Evolutionary conservation across 2,888 invertebrate species (phyloP).

Genomic region (Platycheirus rosarum): DNA sequence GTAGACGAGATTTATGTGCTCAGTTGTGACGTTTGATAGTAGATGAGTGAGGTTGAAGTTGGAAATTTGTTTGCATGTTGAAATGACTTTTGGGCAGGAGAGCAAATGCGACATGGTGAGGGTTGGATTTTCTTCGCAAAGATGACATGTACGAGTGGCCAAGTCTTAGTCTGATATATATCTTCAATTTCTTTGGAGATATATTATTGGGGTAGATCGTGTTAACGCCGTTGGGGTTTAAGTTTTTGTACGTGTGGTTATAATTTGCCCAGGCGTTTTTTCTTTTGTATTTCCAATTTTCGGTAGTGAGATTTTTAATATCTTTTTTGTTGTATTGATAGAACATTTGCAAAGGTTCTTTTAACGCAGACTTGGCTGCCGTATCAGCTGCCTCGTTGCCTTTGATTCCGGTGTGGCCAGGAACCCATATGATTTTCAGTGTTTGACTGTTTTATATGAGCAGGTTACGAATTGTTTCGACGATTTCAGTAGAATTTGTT

Average conservation of each 20-base stretch:
- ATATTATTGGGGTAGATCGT: background rate
- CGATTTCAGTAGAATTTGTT: too few relatives aligned
- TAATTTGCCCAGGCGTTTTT: background rate
- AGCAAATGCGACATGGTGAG: too few relatives aligned
- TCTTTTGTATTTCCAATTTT: too few relatives aligned
- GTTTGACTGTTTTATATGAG: too few relatives aligned
- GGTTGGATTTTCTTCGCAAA: too few relatives aligned
- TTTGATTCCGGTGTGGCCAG: background rate
- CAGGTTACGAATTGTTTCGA: too few relatives aligned
- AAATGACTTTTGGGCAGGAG: too few relatives aligned
- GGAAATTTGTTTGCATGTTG: too few relatives aligned
- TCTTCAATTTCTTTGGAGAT: background rate
- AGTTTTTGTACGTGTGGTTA: too few relatives aligned
- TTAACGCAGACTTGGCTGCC: background rate
- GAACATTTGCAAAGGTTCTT: background rate
- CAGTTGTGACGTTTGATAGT: too few relatives aligned
- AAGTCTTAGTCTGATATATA: background rate
- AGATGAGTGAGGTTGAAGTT: too few relatives aligned
- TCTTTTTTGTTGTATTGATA: background rate
- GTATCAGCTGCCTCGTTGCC: background rate
- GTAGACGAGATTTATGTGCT: too few relatives aligned
- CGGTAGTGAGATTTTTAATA: background rate
- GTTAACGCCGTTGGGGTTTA: background rate
- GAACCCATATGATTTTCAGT: background rate
- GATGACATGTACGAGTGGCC: background rate